Conservation (phyloP, 2,888 invertebrate genomes). For the Machimus rusticus region DNA sequence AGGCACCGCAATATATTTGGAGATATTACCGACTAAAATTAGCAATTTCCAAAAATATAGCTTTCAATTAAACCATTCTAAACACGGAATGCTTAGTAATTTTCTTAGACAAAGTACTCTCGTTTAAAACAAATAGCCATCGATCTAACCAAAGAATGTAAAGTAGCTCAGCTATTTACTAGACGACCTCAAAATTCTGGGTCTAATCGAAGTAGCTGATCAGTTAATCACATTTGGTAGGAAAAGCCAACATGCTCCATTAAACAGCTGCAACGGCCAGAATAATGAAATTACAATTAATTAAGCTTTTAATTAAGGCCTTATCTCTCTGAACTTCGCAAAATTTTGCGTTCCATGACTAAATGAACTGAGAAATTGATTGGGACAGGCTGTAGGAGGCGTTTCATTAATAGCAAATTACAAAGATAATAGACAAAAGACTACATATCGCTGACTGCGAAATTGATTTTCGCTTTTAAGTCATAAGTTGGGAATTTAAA, state of each 20-base stretch:
- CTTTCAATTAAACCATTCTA: neutral
- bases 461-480: neutral
- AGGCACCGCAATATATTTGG: neutral
- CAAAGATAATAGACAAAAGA: neutral
- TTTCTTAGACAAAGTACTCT: neutral
- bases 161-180: neutral
- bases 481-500: neutral
- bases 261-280: neutral
- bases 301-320: constrained; percentile 2
- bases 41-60: neutral
- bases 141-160: neutral
- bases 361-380: neutral
- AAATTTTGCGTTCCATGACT: neutral
- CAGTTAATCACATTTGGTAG: neutral
- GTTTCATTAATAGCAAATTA: neutral
- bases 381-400: neutral
- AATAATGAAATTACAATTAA: constrained; percentile 32
- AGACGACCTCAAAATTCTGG: neutral
- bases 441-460: neutral
- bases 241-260: neutral
- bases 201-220: neutral
- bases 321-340: neutral
- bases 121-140: neutral
- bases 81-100: neutral
- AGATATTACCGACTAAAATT: neutral